A percentile compares a stretch with the other conserved stretches of the same genome.
Evolutionary conservation across 2,797 vertebrate species (phyloP).

Genomic region (Chelon labrosus): DNA sequence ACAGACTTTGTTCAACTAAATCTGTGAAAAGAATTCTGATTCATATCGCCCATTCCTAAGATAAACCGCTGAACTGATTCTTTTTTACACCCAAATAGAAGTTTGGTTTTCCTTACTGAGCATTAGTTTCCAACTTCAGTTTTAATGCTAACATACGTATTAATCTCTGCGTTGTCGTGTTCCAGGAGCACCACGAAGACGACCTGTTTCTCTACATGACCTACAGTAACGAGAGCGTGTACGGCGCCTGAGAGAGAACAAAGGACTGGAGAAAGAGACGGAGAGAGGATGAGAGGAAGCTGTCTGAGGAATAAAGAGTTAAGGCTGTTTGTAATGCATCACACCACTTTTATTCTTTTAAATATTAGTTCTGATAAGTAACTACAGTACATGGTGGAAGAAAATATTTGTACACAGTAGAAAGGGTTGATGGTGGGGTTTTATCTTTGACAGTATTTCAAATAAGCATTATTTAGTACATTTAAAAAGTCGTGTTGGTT

Average conservation of each 20-base stretch:
- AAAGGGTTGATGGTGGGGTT: conserved; percentile 18
- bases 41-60: too few species aligned
- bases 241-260: conserved; percentile 89
- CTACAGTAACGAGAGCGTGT: conserved; percentile 98
- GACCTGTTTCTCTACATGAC: conserved; percentile 98
- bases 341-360: conserved; percentile 71
- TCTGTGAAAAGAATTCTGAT: too few species aligned
- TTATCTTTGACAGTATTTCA: conserved; percentile 70
- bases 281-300: conserved; percentile 40
- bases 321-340: conserved; percentile 61
- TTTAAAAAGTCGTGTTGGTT: conserved; percentile 42
- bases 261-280: conserved; percentile 28
- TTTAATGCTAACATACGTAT: background rate
- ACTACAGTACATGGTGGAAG: conserved; percentile 46
- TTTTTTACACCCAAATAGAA: background rate
- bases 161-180: conserved; percentile 32
- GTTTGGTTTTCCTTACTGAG: background rate
- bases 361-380: conserved; percentile 59
- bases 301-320: conserved; percentile 31
- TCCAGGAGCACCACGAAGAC: conserved; percentile 96
- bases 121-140: background rate
- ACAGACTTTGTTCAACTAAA: too few species aligned
- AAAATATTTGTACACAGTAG: conserved; percentile 25
- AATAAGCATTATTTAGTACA: conserved; percentile 48
- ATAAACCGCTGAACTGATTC: too few species aligned